Evolutionary conservation across 2,888 invertebrate species (phyloP), one percentile per base, ranked within the genome.

Genomic region (Disparrhopalites patrizii): DNA sequence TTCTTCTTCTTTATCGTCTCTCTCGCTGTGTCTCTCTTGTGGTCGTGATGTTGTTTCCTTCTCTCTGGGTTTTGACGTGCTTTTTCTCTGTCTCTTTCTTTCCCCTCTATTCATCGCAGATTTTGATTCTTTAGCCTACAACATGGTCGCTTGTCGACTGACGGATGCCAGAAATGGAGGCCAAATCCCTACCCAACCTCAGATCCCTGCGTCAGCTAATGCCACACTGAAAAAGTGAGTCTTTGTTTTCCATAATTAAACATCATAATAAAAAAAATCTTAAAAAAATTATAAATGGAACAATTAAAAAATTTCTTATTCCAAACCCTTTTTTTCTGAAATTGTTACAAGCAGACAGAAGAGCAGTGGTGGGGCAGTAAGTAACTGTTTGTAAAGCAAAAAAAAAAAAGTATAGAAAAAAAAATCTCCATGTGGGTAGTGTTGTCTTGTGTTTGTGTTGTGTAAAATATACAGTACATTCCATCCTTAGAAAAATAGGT

Each of bases 81-180:
- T 47, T 58, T 18, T 58, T 38, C 58, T 58, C 28, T 58, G 43
- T 58, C 58, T 58, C 47, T 55, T 27, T 57, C 57, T 36, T 23
- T 56, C 13, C 31, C 40, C 43, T 54, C 36, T 55, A 61, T 43
- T 36, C 60, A 61, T 47, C 33, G 15, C 56, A 67, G 66, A 68
- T 66, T 68, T 70, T 68, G 65, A 67, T 86, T 82, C 90, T 90
- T 82, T 89, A 94, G 94, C 93, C 84, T 94, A 94, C 87, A 93
- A 93, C 85, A 93, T 94, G 93, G 94, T 94, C 86, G 91, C 94
- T 82, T 93, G 93, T 86, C 88, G 94, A 81, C 89, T 93, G 81
- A 92, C 93, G 77, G 93, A 94, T 83, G 87, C 91, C 78, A 88
- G 93, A 83, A 93, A 93, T 82, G 92, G 93, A 78, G 83, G 84